Percentiles rank a stretch among this genome's conserved stretches.
These are phyloP conservation scores for Leptopilina drosophilae DNA, from an alignment of 2,888 invertebrate species.

Conservation along the genomic window DNA sequence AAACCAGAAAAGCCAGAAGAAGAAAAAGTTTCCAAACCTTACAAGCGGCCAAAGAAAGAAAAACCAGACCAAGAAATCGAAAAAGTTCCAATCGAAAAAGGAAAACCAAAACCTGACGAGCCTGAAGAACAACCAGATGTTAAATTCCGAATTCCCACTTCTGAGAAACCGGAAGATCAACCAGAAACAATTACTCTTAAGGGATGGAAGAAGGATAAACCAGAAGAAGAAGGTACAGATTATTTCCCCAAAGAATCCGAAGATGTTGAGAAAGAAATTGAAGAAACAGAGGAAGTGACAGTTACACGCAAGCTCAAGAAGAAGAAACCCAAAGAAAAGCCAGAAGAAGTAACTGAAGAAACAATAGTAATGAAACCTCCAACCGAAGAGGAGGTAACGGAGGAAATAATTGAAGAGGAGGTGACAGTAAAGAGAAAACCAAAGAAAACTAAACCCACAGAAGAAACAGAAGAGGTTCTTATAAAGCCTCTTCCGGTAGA, in stretches of 20 bases:
- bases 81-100: slow-evolving; percentile 72
- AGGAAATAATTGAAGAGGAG: slow-evolving; percentile 43
- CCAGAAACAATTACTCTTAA: slow-evolving; percentile 73
- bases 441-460: too few relatives aligned
- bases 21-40: slow-evolving; percentile 66
- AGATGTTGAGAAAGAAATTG: slow-evolving; percentile 49
- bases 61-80: slow-evolving; percentile 72
- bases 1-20: slow-evolving; percentile 67
- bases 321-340: slow-evolving; percentile 66
- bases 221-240: slow-evolving; percentile 62
- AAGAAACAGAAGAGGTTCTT: slow-evolving; percentile 43
- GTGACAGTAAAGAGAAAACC: too few relatives aligned
- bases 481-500: too few relatives aligned
- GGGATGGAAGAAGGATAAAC: slow-evolving; percentile 70
- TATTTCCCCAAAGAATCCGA: slow-evolving; percentile 50
- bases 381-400: not conserved
- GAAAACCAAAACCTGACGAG: slow-evolving; percentile 75
- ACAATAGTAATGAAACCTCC: slow-evolving; percentile 53
- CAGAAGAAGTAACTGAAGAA: slow-evolving; percentile 68
- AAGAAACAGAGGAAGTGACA: slow-evolving; percentile 58
- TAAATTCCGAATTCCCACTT: slow-evolving; percentile 71
- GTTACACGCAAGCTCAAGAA: slow-evolving; percentile 51
- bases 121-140: slow-evolving; percentile 76
- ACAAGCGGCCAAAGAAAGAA: slow-evolving; percentile 66
- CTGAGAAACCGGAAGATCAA: slow-evolving; percentile 70